phyloP scores from a whole-genome alignment of 2,113 vertebrate species.

The Regulus satrapa region DNA sequence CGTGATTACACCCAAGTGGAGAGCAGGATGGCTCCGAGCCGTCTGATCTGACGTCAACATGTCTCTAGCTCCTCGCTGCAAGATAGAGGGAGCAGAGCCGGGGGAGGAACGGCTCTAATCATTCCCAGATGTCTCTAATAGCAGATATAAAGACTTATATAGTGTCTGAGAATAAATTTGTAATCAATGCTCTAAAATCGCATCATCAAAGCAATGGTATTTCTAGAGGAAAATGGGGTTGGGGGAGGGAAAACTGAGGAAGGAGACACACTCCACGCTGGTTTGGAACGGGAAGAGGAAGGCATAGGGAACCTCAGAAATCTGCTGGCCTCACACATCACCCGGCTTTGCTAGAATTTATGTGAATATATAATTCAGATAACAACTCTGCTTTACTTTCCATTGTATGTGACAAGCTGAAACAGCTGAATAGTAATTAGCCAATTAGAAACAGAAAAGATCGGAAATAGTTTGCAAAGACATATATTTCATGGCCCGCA shows the following conservation, averaged over 20 bases:
- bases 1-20: constrained; percentile 76
- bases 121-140: constrained; percentile 87
- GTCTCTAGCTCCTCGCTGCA: constrained; percentile 73
- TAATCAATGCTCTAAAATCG: constrained; percentile 73
- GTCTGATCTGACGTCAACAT: constrained; percentile 86
- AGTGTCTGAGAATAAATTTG: constrained; percentile 79
- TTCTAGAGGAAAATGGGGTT: constrained; percentile 22
- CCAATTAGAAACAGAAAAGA: neutral
- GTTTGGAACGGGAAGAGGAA: neutral
- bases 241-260: neutral
- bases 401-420: neutral
- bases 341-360: neutral
- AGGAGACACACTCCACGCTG: neutral
- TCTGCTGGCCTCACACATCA: neutral
- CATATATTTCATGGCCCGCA: neutral
- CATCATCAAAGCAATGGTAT: constrained; percentile 71
- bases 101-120: constrained; percentile 80
- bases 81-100: constrained; percentile 71
- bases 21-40: constrained; percentile 80
- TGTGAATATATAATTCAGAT: constrained; percentile 17
- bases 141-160: constrained; percentile 78
- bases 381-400: neutral
- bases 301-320: neutral
- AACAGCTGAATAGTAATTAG: neutral
- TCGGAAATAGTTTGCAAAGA: neutral